Conservation (phyloP, 2,113 vertebrate genomes). For the Anoplopoma fimbria region DNA sequence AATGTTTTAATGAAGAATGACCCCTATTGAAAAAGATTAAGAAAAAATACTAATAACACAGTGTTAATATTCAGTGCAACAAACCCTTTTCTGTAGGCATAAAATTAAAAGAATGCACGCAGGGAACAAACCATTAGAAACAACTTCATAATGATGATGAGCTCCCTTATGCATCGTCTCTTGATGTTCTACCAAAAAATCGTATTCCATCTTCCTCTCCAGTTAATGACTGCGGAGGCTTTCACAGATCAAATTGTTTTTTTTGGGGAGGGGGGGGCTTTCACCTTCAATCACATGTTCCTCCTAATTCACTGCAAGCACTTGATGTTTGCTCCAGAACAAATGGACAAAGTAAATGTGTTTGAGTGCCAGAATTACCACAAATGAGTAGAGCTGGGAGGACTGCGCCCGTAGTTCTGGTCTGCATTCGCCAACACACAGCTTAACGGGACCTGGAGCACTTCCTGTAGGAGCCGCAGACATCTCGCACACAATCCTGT, state of each 20-base stretch:
- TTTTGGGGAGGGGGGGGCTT: not conserved
- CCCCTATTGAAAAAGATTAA: not conserved
- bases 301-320: not conserved
- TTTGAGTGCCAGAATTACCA: conserved; percentile 85
- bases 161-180: conserved; percentile 3
- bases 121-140: not conserved
- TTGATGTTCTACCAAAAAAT: not conserved
- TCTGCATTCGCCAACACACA: conserved; percentile 95
- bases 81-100: conserved; percentile 10
- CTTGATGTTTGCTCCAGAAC: not conserved
- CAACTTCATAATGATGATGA: not conserved
- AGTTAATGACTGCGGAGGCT: conserved; percentile 10
- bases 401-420: conserved; percentile 94
- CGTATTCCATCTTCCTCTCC: not conserved
- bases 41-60: not conserved
- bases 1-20: not conserved
- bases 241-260: not conserved
- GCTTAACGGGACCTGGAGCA: conserved; percentile 89
- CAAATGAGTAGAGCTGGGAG: conserved; percentile 91
- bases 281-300: not conserved
- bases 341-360: not conserved
- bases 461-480: conserved; percentile 85
- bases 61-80: not conserved
- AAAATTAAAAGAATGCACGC: not conserved
- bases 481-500: conserved; percentile 98